A percentile compares a stretch with the other conserved stretches of the same genome.
Conservation (phyloP, 2,113 vertebrate genomes). For the Coturnix japonica region DNA sequence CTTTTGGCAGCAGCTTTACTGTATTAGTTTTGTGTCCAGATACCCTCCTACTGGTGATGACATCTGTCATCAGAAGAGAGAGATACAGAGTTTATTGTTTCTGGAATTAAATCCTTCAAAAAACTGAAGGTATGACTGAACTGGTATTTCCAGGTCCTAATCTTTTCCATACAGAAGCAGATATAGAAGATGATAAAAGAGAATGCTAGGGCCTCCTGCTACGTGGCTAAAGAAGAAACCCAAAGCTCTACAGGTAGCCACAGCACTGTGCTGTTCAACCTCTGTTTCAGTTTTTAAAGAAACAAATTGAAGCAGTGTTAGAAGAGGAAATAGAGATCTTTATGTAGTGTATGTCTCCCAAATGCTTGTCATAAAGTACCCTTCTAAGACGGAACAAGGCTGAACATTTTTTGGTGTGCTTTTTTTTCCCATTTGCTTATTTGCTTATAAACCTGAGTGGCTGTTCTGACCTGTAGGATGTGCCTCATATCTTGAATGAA, state of each 20-base stretch:
- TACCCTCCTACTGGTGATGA: not conserved
- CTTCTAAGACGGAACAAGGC: not conserved
- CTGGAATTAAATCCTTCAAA: not conserved
- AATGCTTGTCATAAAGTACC: not conserved
- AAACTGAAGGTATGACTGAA: not conserved
- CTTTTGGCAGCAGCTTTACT: no score
- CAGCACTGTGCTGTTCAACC: not conserved
- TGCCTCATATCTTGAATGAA: not conserved
- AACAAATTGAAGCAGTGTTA: not conserved
- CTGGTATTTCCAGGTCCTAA: not conserved
- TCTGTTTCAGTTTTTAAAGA: not conserved
- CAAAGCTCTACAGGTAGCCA: not conserved
- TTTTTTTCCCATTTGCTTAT: not conserved
- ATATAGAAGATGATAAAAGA: not conserved
- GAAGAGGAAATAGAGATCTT: not conserved
- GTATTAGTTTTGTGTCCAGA: not conserved
- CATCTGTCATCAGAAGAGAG: not conserved
- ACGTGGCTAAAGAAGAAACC: rapidly evolving
- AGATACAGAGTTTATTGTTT: not conserved
- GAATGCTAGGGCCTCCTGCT: not conserved
- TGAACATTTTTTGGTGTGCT: not conserved
- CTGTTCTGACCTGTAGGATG: not conserved
- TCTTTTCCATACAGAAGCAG: not conserved
- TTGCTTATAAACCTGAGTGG: not conserved
- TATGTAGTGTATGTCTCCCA: not conserved